Percentiles rank a stretch among this genome's conserved stretches.
phyloP scores from a whole-genome alignment of 2,888 invertebrate species.

The Pyrrhosoma nymphula region DNA sequence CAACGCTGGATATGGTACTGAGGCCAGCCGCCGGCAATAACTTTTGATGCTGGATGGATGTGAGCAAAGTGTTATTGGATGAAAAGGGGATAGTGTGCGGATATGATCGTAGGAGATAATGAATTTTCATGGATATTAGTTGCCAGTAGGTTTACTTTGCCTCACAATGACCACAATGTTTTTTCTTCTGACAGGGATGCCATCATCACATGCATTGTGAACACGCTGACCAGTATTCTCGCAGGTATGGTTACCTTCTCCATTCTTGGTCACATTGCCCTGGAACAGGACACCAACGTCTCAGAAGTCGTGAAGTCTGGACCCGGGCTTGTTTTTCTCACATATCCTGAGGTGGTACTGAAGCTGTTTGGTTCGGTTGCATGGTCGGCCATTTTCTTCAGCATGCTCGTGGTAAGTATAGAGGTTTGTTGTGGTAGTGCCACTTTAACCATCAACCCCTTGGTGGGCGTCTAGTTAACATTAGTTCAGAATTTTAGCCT shows the following conservation, averaged over 20 bases:
- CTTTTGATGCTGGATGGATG: no score
- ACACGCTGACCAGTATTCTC: constrained; percentile 86
- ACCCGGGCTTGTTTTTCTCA: constrained; percentile 87
- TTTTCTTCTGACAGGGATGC: constrained; percentile 81
- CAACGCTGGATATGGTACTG: no score
- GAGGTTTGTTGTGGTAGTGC: no score
- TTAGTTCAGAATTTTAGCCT: no score
- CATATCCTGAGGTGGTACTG: constrained; percentile 87
- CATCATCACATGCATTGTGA: constrained; percentile 85
- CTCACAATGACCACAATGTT: background rate
- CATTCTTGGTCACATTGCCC: constrained; percentile 86
- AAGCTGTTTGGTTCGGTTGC: constrained; percentile 85
- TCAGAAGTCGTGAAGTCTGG: constrained; percentile 82
- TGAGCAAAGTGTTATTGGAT: no score
- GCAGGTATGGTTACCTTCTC: constrained; percentile 89
- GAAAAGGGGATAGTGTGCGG: no score
- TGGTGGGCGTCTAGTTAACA: no score
- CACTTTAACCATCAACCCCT: no score
- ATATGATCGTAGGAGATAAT: no score
- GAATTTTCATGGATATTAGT: no score
- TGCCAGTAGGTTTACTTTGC: no score
- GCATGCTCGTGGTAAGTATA: constrained; percentile 83
- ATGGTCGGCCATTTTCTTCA: constrained; percentile 87
- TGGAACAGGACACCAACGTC: constrained; percentile 79
- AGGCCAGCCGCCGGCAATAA: no score